A percentile compares a stretch with the other conserved stretches of the same genome.
These are phyloP conservation scores for Zapornia atra DNA, from an alignment of 2,113 vertebrate species.

Conservation along the genomic window DNA sequence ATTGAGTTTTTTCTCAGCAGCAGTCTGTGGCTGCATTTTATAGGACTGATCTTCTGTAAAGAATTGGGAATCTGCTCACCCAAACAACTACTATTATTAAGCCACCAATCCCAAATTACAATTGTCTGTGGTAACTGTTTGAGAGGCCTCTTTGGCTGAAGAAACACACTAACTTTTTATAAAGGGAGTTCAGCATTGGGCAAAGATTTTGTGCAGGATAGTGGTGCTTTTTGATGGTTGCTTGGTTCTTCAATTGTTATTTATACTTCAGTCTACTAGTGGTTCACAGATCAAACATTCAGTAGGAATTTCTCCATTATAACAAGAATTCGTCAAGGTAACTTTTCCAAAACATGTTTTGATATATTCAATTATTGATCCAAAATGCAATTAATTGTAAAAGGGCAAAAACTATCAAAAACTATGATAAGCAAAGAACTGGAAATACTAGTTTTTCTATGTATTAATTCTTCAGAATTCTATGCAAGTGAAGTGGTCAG, in stretches of 20 bases:
- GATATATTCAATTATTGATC: background rate
- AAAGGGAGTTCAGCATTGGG: background rate
- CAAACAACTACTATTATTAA: conserved; percentile 22
- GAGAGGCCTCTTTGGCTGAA: background rate
- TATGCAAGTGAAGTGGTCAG: background rate
- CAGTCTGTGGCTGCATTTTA: conserved; percentile 39
- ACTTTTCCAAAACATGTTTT: background rate
- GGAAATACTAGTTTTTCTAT: background rate
- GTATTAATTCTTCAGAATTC: background rate
- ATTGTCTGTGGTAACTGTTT: background rate
- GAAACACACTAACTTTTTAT: background rate
- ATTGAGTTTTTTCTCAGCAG: conserved; percentile 30
- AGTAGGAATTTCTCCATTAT: background rate
- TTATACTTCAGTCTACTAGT: background rate
- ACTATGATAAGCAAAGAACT: background rate
- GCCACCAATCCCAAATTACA: background rate
- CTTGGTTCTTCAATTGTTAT: background rate
- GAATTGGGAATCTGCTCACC: conserved; percentile 13
- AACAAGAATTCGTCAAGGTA: background rate
- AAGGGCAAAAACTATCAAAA: background rate
- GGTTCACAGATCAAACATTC: background rate
- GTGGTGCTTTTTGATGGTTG: background rate
- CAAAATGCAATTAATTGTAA: background rate
- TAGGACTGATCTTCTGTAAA: conserved; percentile 20
- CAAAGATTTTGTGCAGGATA: background rate